These are phyloP conservation scores for Pharmacophagus antenor DNA, from an alignment of 2,888 invertebrate genomes.

Conservation along the genomic window DNA sequence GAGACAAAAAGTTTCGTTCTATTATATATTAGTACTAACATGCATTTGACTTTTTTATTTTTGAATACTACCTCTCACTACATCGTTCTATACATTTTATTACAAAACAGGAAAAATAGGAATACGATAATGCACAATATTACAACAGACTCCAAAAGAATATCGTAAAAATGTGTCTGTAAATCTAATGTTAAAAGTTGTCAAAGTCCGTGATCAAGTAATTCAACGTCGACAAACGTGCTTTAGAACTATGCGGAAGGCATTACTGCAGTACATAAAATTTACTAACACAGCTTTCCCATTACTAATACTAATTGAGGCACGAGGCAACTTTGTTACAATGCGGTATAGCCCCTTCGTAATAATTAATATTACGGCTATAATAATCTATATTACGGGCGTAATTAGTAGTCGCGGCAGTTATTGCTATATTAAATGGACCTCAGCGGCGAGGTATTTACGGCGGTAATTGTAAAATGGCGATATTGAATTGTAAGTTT, in stretches of 20 bases:
- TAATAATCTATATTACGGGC: slow-evolving; percentile 39
- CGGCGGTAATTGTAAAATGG: slow-evolving; percentile 16
- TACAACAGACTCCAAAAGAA: too few relatives aligned
- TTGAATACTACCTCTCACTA: too few relatives aligned
- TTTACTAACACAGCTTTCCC: slow-evolving; percentile 7
- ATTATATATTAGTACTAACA: too few relatives aligned
- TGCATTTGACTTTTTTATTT: too few relatives aligned
- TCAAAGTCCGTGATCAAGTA: too few relatives aligned
- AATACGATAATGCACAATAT: too few relatives aligned
- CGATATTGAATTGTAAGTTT: slow-evolving; percentile 4
- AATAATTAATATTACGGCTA: slow-evolving; percentile 39
- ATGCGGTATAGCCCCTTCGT: slow-evolving; percentile 11
- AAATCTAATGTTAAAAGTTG: too few relatives aligned
- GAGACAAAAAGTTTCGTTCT: too few relatives aligned
- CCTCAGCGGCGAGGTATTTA: slow-evolving; percentile 31
- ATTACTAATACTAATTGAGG: slow-evolving; percentile 11
- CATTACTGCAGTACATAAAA: background rate
- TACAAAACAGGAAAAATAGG: too few relatives aligned
- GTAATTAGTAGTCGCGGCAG: slow-evolving; percentile 41
- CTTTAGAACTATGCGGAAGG: background rate
- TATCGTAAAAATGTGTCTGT: too few relatives aligned
- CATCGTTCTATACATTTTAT: too few relatives aligned
- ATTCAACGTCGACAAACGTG: background rate
- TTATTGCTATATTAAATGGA: slow-evolving; percentile 40
- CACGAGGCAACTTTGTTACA: slow-evolving; percentile 18